Conservation (phyloP, 2,113 vertebrate species). For the Arothron firmamentum region DNA sequence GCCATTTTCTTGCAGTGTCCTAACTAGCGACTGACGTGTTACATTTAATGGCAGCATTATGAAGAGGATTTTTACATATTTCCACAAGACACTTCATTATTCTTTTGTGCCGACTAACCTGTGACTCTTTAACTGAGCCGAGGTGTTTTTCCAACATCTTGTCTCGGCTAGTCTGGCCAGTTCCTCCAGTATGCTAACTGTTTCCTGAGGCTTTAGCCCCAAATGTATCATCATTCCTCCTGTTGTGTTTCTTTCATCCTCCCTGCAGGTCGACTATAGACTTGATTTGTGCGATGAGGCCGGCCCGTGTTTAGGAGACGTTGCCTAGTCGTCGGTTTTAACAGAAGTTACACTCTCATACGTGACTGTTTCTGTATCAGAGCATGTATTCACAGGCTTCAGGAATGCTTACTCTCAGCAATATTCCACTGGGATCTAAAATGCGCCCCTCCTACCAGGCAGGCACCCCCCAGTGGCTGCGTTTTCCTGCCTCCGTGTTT, state of each 20-base stretch:
- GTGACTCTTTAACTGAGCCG: conserved; percentile 19
- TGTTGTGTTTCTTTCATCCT: neutral
- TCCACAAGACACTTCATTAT: too few relatives aligned
- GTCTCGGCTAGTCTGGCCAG: conserved; percentile 27
- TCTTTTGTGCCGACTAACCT: neutral
- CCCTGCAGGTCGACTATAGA: conserved; percentile 15
- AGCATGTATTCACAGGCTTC: conserved; percentile 15
- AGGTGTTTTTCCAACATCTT: conserved; percentile 17
- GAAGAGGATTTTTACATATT: too few relatives aligned
- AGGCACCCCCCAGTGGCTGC: conserved; percentile 13
- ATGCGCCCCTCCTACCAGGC: conserved; percentile 17
- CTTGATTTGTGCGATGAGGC: conserved; percentile 7
- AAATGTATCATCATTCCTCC: conserved; percentile 21
- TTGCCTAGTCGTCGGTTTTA: conserved; percentile 20
- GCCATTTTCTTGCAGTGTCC: too few relatives aligned
- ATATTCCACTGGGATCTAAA: conserved; percentile 26
- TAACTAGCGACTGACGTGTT: too few relatives aligned
- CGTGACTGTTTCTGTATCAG: conserved; percentile 14
- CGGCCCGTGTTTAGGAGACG: conserved; percentile 22
- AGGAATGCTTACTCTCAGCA: conserved; percentile 28
- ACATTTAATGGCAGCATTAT: too few relatives aligned
- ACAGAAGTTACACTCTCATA: conserved; percentile 11
- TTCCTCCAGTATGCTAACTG: conserved; percentile 19
- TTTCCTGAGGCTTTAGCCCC: conserved; percentile 14
- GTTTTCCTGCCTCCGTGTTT: conserved; percentile 20